phyloP scores from a whole-genome alignment of 2,888 invertebrate genomes.

The Callyntrura guangdongensis region DNA sequence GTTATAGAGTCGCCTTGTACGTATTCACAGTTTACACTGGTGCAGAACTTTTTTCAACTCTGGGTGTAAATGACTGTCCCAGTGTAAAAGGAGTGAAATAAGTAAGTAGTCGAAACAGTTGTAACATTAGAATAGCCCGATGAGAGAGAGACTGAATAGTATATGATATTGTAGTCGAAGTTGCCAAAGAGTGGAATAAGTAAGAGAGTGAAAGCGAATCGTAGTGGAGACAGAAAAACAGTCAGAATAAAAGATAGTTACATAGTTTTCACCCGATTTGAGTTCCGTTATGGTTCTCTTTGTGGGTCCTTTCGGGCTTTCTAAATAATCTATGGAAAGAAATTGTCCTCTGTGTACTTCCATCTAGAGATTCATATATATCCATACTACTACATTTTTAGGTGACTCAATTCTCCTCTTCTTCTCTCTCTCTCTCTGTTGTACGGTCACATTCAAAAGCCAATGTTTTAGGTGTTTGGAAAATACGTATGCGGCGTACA shows the following conservation, averaged over 20 bases:
- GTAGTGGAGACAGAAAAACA: slow-evolving; percentile 68
- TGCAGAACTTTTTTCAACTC: slow-evolving; percentile 71
- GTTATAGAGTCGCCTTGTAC: slow-evolving; percentile 84
- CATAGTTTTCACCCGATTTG: slow-evolving; percentile 79
- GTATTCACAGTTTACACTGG: slow-evolving; percentile 75
- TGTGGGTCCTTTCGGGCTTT: slow-evolving; percentile 76
- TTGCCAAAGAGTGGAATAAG: slow-evolving; percentile 79
- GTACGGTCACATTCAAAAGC: slow-evolving; percentile 2
- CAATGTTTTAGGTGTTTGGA: slow-evolving; percentile 56
- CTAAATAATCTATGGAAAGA: slow-evolving; percentile 79
- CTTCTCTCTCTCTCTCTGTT: not conserved
- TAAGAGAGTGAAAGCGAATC: slow-evolving; percentile 72
- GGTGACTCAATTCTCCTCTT: slow-evolving; percentile 55
- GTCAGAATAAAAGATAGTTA: slow-evolving; percentile 71
- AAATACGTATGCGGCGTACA: slow-evolving; percentile 52
- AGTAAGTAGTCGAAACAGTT: slow-evolving; percentile 75
- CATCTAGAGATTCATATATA: slow-evolving; percentile 70
- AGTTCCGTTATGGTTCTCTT: slow-evolving; percentile 78
- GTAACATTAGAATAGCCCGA: slow-evolving; percentile 73
- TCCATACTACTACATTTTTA: slow-evolving; percentile 41
- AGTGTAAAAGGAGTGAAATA: slow-evolving; percentile 79
- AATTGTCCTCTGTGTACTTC: slow-evolving; percentile 67
- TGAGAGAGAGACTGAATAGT: slow-evolving; percentile 76
- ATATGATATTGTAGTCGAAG: slow-evolving; percentile 79
- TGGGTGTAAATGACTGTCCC: slow-evolving; percentile 79